Conservation (phyloP, 2,888 invertebrate species). For the Philopedon plagiatum region DNA sequence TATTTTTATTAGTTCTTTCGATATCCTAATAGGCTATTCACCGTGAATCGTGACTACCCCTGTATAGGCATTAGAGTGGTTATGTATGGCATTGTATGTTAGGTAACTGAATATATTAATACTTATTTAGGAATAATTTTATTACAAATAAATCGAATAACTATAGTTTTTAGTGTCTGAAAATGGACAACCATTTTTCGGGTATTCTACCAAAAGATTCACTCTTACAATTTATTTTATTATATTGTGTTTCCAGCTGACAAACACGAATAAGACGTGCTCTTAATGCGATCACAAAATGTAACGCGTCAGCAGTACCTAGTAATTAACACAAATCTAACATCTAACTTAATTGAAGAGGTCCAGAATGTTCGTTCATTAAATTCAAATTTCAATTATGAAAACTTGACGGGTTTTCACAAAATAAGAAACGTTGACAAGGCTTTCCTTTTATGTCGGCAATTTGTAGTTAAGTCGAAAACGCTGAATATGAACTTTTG, state of each 20-base stretch:
- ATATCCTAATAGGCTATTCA: too few relatives aligned
- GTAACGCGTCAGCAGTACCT: constrained; percentile 19
- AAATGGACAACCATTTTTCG: too few relatives aligned
- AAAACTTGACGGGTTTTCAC: neutral
- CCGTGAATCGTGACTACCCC: too few relatives aligned
- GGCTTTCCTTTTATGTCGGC: neutral
- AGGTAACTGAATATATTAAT: too few relatives aligned
- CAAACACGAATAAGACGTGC: neutral
- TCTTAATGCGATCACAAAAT: constrained; percentile 7
- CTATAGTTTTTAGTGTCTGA: too few relatives aligned
- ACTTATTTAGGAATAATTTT: too few relatives aligned
- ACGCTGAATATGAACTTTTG: neutral
- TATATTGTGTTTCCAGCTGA: neutral
- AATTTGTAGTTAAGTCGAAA: neutral
- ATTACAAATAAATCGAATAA: too few relatives aligned
- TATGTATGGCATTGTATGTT: too few relatives aligned
- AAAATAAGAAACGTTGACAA: constrained; percentile 19
- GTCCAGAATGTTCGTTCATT: constrained; percentile 32
- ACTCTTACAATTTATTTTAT: neutral
- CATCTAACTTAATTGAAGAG: constrained; percentile 26
- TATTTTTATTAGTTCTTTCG: too few relatives aligned
- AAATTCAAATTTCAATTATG: constrained; percentile 9
- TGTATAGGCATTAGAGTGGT: too few relatives aligned
- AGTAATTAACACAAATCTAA: constrained; percentile 25
- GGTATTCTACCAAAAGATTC: too few relatives aligned